Evolutionary conservation across 2,888 invertebrate genomes (phyloP).

Genomic region (Mechanitis mazaeus): DNA sequence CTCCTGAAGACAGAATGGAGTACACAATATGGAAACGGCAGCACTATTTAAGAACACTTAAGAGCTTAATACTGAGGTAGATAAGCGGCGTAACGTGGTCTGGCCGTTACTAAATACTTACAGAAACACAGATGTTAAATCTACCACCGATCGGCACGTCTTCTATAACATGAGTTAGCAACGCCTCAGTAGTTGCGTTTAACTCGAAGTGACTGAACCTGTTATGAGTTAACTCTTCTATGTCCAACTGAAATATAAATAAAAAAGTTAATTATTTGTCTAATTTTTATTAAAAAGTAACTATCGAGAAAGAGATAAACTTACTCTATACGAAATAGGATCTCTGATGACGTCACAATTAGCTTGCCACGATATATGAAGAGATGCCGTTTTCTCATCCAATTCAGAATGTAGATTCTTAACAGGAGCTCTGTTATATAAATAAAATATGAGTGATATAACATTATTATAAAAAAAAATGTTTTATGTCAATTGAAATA

Average conservation of each 20-base stretch:
- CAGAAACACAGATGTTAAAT: constrained; percentile 67
- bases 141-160: constrained; percentile 73
- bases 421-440: constrained; percentile 77
- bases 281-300: constrained; percentile 8
- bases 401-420: constrained; percentile 77
- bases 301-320: constrained; percentile 30
- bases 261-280: background rate
- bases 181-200: constrained; percentile 62
- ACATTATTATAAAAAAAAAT: background rate
- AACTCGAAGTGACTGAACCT: constrained; percentile 65
- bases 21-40: too few species aligned
- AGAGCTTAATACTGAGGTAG: too few species aligned
- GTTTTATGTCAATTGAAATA: background rate
- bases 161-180: constrained; percentile 71
- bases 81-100: too few species aligned
- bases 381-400: constrained; percentile 45
- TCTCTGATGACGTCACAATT: constrained; percentile 76
- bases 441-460: background rate
- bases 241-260: constrained; percentile 48
- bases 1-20: too few species aligned
- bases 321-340: constrained; percentile 78
- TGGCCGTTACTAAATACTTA: constrained; percentile 38
- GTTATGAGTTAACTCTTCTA: constrained; percentile 52
- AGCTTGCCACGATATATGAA: constrained; percentile 83
- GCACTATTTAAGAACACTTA: too few species aligned